These are phyloP conservation scores for Disparrhopalites patrizii DNA, from an alignment of 2,888 invertebrate species.

Conservation along the genomic window DNA sequence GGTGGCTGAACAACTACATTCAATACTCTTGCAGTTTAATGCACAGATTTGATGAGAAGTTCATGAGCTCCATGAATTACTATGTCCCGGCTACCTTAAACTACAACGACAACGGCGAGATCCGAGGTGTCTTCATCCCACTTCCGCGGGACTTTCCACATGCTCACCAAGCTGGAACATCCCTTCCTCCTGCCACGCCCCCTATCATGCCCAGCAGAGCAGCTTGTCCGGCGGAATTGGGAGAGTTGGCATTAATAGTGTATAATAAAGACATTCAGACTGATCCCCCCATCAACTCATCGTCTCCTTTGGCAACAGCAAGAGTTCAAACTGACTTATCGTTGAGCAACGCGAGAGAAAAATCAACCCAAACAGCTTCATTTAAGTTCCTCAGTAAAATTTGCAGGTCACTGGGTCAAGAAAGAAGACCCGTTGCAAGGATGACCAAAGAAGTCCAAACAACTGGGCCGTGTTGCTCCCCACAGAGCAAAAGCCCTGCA, in stretches of 20 bases:
- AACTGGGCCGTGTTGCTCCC: too few relatives aligned
- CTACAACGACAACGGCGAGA: neutral
- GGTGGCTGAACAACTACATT: slow-evolving; percentile 26
- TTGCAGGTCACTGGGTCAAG: neutral
- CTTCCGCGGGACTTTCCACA: too few relatives aligned
- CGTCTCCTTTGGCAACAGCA: neutral
- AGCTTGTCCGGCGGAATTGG: too few relatives aligned
- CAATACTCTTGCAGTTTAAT: slow-evolving; percentile 17
- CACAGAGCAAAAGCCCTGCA: too few relatives aligned
- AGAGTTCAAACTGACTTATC: slow-evolving; percentile 1
- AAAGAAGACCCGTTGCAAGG: too few relatives aligned
- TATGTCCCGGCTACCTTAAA: slow-evolving; percentile 11
- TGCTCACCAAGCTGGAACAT: too few relatives aligned
- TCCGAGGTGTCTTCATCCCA: slow-evolving; percentile 25
- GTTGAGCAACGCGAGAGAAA: neutral
- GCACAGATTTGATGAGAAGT: slow-evolving; percentile 16
- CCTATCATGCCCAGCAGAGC: too few relatives aligned
- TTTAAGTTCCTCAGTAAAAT: neutral
- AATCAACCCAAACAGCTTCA: neutral
- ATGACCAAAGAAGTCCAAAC: too few relatives aligned
- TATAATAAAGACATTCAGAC: too few relatives aligned
- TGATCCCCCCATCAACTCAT: neutral
- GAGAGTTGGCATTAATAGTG: too few relatives aligned
- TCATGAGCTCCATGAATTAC: neutral
- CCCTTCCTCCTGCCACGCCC: neutral